A percentile compares a stretch with the other conserved stretches of the same genome.
phyloP scores from a whole-genome alignment of 2,888 invertebrate genomes.

The Apoderus coryli region DNA sequence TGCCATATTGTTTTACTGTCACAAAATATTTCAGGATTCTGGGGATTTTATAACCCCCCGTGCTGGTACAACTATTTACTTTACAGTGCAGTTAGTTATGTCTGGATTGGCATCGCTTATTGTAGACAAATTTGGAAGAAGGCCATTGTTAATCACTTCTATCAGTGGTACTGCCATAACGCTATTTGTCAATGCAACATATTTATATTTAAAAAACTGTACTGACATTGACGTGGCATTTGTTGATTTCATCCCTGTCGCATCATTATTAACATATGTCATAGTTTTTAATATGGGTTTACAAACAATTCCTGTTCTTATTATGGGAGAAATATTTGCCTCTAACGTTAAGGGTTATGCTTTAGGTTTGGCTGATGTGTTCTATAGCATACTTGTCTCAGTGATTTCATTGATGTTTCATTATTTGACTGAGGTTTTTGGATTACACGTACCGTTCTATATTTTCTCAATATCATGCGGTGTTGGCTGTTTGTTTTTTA shows the following conservation, averaged over 20 bases:
- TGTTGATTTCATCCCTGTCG: constrained; percentile 32
- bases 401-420: constrained; percentile 34
- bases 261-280: constrained; percentile 33
- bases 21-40: constrained; percentile 32
- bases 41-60: constrained; percentile 30
- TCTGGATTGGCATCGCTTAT: constrained; percentile 40
- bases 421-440: constrained; percentile 27
- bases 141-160: constrained; percentile 36
- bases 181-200: constrained; percentile 28
- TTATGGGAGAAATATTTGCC: constrained; percentile 40
- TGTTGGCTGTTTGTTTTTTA: constrained; percentile 30
- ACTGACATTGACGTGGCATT: constrained; percentile 25
- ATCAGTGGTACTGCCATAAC: constrained; percentile 31
- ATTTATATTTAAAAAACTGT: constrained; percentile 32
- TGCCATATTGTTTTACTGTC: constrained; percentile 44
- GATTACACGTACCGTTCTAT: constrained; percentile 34
- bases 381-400: constrained; percentile 34
- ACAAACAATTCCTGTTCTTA: constrained; percentile 36
- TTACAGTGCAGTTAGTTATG: constrained; percentile 39
- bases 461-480: constrained; percentile 30
- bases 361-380: constrained; percentile 37
- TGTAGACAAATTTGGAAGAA: constrained; percentile 41
- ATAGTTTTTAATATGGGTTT: constrained; percentile 36
- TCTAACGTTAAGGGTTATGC: constrained; percentile 39
- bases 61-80: constrained; percentile 23